These are phyloP conservation scores for Tachycineta bicolor DNA, from an alignment of 2,113 vertebrate genomes.

Conservation along the genomic window DNA sequence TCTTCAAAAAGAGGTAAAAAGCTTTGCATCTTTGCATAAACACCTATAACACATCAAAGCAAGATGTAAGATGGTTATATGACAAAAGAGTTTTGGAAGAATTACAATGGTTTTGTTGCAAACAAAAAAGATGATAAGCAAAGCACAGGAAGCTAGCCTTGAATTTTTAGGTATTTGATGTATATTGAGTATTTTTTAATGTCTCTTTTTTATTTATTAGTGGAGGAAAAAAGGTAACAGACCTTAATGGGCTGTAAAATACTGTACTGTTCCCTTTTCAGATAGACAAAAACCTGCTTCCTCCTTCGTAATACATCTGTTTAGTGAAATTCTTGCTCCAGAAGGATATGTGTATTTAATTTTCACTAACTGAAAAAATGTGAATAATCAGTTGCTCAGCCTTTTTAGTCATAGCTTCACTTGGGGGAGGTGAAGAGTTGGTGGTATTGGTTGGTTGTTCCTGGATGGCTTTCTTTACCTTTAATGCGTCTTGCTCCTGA, in stretches of 20 bases:
- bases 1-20: not conserved
- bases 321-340: not conserved
- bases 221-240: not conserved
- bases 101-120: not conserved
- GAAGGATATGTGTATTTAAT: not conserved
- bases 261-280: not conserved
- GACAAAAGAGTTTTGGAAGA: not conserved
- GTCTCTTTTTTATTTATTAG: not conserved
- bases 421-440: rapidly evolving
- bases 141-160: not conserved
- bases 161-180: not conserved
- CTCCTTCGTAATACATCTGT: not conserved
- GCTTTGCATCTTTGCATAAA: not conserved
- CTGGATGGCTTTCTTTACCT: not conserved
- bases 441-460: not conserved
- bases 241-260: not conserved
- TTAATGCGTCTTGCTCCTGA: not conserved
- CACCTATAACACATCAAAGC: not conserved
- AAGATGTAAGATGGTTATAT: not conserved
- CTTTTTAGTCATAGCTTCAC: not conserved
- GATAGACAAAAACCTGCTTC: not conserved
- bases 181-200: not conserved
- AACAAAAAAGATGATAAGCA: not conserved
- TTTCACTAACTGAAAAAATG: not conserved
- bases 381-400: not conserved